These are phyloP conservation scores for Megaustenia siamemsis DNA, from an alignment of 2,888 invertebrate genomes.

Conservation along the genomic window DNA sequence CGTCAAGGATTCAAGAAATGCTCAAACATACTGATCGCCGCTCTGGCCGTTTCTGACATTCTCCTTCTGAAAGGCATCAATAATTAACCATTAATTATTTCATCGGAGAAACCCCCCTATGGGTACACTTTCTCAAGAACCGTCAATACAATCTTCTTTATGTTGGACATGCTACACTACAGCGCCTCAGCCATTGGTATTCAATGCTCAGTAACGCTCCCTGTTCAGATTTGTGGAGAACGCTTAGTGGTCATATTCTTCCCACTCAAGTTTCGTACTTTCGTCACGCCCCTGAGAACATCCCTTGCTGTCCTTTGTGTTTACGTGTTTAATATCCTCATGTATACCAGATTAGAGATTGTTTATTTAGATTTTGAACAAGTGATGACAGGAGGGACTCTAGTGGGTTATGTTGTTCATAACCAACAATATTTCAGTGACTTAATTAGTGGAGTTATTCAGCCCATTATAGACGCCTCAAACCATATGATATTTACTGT, in stretches of 20 bases:
- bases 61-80: not conserved
- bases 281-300: not conserved
- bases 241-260: not conserved
- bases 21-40: conserved; percentile 25
- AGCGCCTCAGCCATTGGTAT: not conserved
- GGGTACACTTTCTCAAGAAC: not conserved
- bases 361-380: not conserved
- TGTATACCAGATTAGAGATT: not conserved
- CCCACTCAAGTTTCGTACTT: not conserved
- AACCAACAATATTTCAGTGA: too few species aligned
- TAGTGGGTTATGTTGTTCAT: not conserved
- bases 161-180: not conserved
- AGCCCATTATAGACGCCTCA: not conserved
- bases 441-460: not conserved
- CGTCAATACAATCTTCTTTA: not conserved
- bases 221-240: not conserved
- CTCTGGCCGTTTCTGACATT: conserved; percentile 7
- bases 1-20: conserved; percentile 31
- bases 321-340: not conserved
- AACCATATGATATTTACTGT: conserved; percentile 1
- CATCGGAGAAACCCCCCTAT: not conserved
- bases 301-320: not conserved
- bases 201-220: not conserved
- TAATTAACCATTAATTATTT: not conserved
- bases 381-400: not conserved